Base-by-base conservation (phyloP, 1,140 invertebrate species). In the Drosophila bocqueti region DNA sequence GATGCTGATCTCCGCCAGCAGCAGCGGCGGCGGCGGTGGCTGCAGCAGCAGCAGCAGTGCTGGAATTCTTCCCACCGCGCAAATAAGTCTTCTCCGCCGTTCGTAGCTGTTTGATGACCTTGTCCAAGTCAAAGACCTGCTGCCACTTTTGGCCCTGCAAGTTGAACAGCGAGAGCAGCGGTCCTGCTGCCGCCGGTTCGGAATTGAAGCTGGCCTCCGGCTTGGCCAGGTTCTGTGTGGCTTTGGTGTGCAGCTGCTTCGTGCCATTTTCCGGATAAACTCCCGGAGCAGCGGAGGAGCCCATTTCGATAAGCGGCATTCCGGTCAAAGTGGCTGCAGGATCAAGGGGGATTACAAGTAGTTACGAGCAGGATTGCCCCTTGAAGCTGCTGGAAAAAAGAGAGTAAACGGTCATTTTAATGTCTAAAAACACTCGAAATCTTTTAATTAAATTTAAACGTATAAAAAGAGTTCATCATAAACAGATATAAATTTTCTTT, bases 91-190 rank as follows among this genome's bases (percentile, higher is more conserved):
- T 92, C 43, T 92, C 91, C 2, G 91, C 87, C 13, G 78, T 73
- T 18, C 91, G 87, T 4, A 92, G 40, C 46, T 92, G 91, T 24
- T 92, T 92, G 26, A 92, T 78, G n/a, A 92, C 67, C 55, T 92
- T 92, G 18, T 92, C 91, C 63, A 92, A 46, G 60, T 92, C 91
- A 5, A 92, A 92, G 26, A 86, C 62, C 57, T 89, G 82, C 24
- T 86, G 82, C 91, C 91, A 92, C 29, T 91, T 91, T 31, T 92
- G 91, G 1, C 87, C 84, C 52, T 92, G 91, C 62, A 91, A 49
- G 40, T 65, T 52, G 29, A 67, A 50, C 21, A 91, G 42, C 0
- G 76, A 49, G 7, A 72, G 42, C 26, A 83, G 68, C 11, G 67
- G 21, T 40, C 40, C 67, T 5, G 31, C 49, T 16, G 62, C 49